Percentiles rank a stretch among this genome's conserved stretches.
Evolutionary conservation across 2,888 invertebrate genomes (phyloP).

Genomic region (Saturnia pavonia): DNA sequence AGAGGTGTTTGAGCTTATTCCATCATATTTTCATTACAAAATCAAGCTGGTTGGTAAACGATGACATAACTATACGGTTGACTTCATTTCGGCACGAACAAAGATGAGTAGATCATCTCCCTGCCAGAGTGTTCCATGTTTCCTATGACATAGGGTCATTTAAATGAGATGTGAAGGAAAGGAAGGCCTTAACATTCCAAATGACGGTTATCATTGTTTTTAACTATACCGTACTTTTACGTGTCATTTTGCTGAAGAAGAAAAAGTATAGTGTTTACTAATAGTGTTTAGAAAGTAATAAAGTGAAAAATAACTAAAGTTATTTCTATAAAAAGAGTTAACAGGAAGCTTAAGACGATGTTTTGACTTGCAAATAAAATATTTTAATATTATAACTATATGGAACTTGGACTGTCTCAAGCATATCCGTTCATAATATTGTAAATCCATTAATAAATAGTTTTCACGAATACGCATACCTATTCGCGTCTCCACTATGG

Average conservation of each 20-base stretch:
- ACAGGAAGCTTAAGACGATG: neutral
- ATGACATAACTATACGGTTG: no score
- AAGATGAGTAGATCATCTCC: no score
- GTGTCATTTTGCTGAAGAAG: neutral
- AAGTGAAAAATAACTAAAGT: neutral
- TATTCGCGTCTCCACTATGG: conserved; percentile 58
- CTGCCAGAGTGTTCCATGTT: no score
- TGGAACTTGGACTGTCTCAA: conserved; percentile 25
- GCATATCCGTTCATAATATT: conserved; percentile 32
- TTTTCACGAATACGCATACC: conserved; percentile 40
- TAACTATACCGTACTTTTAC: neutral
- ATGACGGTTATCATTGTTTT: neutral
- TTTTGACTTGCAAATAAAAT: conserved; percentile 6
- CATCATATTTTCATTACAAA: no score
- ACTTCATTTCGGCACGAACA: no score
- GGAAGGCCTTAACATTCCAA: no score
- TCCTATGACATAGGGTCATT: neutral
- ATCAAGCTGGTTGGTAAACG: no score
- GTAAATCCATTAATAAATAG: conserved; percentile 31
- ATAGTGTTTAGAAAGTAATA: neutral
- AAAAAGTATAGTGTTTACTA: neutral
- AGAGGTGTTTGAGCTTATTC: no score
- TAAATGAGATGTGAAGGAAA: neutral
- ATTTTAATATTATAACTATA: conserved; percentile 1
- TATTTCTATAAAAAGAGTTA: neutral